Conservation (phyloP, 2,113 vertebrate genomes). For the Herpetotheres cachinnans region DNA sequence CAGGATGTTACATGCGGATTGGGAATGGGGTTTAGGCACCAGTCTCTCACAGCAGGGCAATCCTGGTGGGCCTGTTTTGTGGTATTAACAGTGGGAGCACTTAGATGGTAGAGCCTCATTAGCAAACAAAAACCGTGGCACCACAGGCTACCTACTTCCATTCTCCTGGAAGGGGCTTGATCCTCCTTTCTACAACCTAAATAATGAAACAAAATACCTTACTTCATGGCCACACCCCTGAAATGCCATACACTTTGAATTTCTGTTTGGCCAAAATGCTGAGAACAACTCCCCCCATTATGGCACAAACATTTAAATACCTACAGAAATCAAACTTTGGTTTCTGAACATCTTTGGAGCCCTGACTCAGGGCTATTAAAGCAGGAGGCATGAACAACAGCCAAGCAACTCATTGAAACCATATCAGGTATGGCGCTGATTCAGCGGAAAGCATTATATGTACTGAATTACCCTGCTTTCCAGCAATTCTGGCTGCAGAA, state of each 20-base stretch:
- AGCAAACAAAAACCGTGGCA: not conserved
- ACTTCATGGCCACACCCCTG: not conserved
- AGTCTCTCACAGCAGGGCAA: not conserved
- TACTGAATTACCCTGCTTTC: not conserved
- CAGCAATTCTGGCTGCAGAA: not conserved
- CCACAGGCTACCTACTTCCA: not conserved
- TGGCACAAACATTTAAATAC: not conserved
- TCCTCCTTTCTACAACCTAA: not conserved
- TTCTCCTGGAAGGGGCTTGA: not conserved
- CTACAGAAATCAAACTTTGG: not conserved
- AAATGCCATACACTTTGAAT: not conserved
- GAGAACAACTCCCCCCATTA: not conserved
- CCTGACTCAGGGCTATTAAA: not conserved
- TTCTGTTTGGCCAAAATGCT: not conserved
- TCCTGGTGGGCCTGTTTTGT: accelerated
- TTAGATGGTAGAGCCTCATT: not conserved
- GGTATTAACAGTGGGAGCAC: not conserved
- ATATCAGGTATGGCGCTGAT: not conserved
- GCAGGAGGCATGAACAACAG: not conserved
- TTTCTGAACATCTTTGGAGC: not conserved
- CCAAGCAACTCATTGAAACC: not conserved
- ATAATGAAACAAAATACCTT: not conserved
- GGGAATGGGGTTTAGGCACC: not conserved
- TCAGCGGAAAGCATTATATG: not conserved
- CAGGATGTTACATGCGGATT: not conserved